Evolutionary conservation across 2,888 invertebrate genomes (phyloP), one percentile per base, ranked within the genome.

Genomic region (Choristoneura rosaceana): DNA sequence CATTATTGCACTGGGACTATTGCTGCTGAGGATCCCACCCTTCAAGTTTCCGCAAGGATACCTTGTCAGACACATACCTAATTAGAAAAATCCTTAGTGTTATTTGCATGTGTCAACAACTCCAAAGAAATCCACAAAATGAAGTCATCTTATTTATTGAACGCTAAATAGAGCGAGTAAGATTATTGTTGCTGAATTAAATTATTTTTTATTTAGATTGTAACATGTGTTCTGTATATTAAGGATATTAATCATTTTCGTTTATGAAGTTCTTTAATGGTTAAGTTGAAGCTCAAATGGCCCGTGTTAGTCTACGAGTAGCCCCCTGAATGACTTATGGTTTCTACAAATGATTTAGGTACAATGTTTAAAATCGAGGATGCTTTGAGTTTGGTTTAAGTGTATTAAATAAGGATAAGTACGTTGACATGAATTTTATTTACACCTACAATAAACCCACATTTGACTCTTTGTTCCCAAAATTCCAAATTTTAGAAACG

Each of bases 71-170:
- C 64, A 69, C 59, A 25, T 25, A 25, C 52, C 9, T 58, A 64
- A 50, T 52, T 52, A 64, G 25, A 69, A 47, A 71, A 68, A 63
- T 43, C 9, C 4, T 45, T 55, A 71, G 71, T 55, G 5, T 59
- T 65, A 60, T 55, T 70, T 71, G 71, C 77, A 74, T 76, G 81
- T 78, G 66, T 77, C 66, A 79, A 79, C 75, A 77, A 78, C 81
- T 84, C 86, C 84, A 91, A 90, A 91, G 91, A 90, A 82, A 87
- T 85, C 86, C 87, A 88, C 85, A 84, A 83, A 86, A 90, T 86
- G 83, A 91, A 91, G 90, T 92, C 89, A 89, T 88, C 86, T 90
- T 91, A 92, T 92, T 92, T 93, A 92, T 93, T 92, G 89, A 43
- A 91, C 85, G 89, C 87, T 89, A 86, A 87, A 87, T 90, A 90